phyloP scores from a whole-genome alignment of 2,113 vertebrate species.

The Choloepus hoffmanni region DNA sequence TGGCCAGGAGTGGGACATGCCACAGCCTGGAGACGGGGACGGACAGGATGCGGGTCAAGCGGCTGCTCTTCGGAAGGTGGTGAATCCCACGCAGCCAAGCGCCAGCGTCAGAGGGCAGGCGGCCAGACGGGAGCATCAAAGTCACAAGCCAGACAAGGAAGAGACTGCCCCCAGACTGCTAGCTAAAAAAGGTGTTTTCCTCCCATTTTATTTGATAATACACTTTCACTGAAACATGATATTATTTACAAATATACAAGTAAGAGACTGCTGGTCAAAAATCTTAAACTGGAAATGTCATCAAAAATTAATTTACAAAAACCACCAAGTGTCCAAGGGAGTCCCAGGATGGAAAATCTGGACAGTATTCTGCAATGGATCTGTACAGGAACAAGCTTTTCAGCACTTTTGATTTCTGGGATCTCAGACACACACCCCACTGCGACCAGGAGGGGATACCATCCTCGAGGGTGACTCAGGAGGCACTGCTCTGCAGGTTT shows the following conservation, averaged over 20 bases:
- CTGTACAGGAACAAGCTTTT: conserved; percentile 66
- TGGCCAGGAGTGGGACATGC: too few relatives aligned
- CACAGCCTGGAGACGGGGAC: too few relatives aligned
- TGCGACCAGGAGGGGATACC: conserved; percentile 74
- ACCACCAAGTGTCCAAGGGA: conserved; percentile 73
- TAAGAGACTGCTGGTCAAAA: conserved; percentile 87
- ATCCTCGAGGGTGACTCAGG: conserved; percentile 86
- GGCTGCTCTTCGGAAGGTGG: too few relatives aligned
- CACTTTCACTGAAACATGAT: conserved; percentile 89
- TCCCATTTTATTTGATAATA: conserved; percentile 88
- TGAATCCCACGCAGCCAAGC: accelerated
- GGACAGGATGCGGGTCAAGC: too few relatives aligned
- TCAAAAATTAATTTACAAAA: conserved; percentile 90
- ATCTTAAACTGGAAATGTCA: conserved; percentile 86
- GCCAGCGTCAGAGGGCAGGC: accelerated
- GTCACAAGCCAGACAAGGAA: conserved; percentile 14
- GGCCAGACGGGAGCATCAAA: not conserved
- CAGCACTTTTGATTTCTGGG: conserved; percentile 60
- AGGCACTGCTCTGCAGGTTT: conserved; percentile 93
- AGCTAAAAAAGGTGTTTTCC: conserved; percentile 87
- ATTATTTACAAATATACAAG: conserved; percentile 93
- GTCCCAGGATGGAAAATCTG: conserved; percentile 74
- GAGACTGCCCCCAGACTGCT: conserved; percentile 30
- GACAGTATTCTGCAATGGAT: conserved; percentile 52
- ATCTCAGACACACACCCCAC: conserved; percentile 48